Conservation (phyloP, 2,113 vertebrate species). For the Daubentonia madagascariensis region DNA sequence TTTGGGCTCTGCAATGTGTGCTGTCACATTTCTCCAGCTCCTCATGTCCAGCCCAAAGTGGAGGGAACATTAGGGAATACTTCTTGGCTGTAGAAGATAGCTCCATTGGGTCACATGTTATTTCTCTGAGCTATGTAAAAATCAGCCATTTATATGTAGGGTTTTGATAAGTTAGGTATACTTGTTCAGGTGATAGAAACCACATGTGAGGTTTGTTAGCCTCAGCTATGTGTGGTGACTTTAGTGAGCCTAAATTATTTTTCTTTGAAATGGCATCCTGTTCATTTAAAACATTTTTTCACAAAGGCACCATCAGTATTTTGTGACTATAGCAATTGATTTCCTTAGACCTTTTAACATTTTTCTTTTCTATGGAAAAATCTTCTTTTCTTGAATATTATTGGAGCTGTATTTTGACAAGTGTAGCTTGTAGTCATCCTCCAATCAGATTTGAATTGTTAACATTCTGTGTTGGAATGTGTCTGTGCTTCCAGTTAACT, state of each 20-base stretch:
- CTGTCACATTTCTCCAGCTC: not conserved
- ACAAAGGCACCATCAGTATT: not conserved
- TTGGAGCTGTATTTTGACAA: not conserved
- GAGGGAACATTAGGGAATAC: not conserved
- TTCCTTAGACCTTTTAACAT: not conserved
- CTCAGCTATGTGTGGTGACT: not conserved
- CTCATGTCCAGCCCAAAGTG: not conserved
- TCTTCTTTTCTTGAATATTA: not conserved
- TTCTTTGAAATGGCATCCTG: not conserved
- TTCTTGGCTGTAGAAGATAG: not conserved
- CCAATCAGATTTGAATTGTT: not conserved
- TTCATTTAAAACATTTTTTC: not conserved
- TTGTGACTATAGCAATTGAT: not conserved
- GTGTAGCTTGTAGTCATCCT: not conserved
- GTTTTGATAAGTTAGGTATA: not conserved
- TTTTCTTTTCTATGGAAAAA: not conserved
- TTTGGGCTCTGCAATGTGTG: not conserved
- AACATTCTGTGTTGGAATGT: constrained; percentile 58
- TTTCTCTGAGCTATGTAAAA: not conserved
- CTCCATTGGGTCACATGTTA: not conserved
- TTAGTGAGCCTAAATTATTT: not conserved
- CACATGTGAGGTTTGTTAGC: not conserved
- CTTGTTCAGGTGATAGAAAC: not conserved
- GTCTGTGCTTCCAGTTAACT: constrained; percentile 66
- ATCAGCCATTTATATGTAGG: not conserved